Evolutionary conservation across 1,140 invertebrate genomes (phyloP).

Genomic region (Pollicipes pollicipes): DNA sequence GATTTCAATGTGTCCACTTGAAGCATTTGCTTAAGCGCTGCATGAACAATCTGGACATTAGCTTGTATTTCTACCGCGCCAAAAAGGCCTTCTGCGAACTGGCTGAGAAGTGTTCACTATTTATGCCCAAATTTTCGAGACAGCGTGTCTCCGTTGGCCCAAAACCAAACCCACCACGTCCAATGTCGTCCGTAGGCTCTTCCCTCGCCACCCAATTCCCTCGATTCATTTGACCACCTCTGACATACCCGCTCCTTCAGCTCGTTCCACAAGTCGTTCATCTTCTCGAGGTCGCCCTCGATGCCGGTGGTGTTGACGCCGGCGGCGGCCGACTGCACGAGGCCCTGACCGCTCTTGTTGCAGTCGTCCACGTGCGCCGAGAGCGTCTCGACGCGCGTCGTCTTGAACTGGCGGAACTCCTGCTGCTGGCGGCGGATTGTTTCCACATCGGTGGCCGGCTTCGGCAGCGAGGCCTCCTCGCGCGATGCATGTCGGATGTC

Average conservation of each 20-base stretch:
- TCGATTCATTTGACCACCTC: no score
- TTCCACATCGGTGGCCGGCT: slow-evolving; percentile 76
- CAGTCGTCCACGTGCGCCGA: slow-evolving; percentile 59
- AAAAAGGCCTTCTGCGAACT: no score
- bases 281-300: slow-evolving; percentile 74
- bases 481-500: slow-evolving; percentile 49
- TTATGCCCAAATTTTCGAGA: no score
- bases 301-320: slow-evolving; percentile 64
- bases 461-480: slow-evolving; percentile 37
- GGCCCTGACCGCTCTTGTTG: slow-evolving; percentile 56
- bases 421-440: slow-evolving; percentile 76
- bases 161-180: no score
- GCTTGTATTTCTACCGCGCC: no score
- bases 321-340: slow-evolving; percentile 68
- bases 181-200: no score
- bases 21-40: no score
- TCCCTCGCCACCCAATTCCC: no score
- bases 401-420: slow-evolving; percentile 57
- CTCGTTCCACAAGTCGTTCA: slow-evolving; percentile 82
- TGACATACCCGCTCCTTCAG: slow-evolving; percentile 64
- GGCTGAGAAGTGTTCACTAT: no score
- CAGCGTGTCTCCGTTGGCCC: no score
- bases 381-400: slow-evolving; percentile 55
- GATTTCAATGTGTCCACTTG: slow-evolving; percentile 59
- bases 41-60: no score